Evolutionary conservation across 2,797 vertebrate genomes (phyloP), one percentile per base, ranked within the genome.

Genomic region (Clarias pachynema): DNA sequence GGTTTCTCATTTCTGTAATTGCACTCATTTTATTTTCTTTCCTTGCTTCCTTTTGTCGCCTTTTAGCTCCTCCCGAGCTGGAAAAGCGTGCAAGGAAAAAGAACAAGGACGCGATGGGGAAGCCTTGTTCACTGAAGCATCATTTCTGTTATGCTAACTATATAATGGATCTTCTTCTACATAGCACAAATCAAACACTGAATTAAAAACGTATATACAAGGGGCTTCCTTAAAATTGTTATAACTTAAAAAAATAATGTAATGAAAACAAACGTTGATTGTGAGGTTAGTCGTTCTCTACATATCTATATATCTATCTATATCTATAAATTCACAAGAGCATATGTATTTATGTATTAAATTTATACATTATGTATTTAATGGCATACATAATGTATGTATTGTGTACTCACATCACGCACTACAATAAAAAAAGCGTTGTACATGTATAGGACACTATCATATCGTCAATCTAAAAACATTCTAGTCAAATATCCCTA

Each of bases 1-100:
- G 6, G 16, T n/a, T 49, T 65, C n/a, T 80, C 15, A 65, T 80
- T 80, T 80, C 60, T 29, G 63, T 65, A 79, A 24, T 80, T 80
- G 78, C 78, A 62, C 16, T 5, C 2, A 7, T 49, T 63, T 80
- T n/a, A 29, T 65, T 65, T 44, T 20, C 16, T 29, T 26, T 44
- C 37, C 24, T 44, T 63, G 59, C 59, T 79, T 63, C 5, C 22
- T 22, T 9, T 78, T 57, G 24, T 78, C 12, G 1, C 22, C 6
- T 62, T 16, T 40, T 60, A 79, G 31, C 34, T 62, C 31, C 20
- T 60, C 29, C 57, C 22, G 4, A 77, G 16, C 8, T 0, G 40
- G 12, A 59, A 62, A 37, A 78, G 14, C 4, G 74, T 78, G 56
- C 18, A 37, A 24, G 4, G 31, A 60, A 60, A 40, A 34, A n/a